Percentiles rank a stretch among this genome's conserved stretches.
Evolutionary conservation across 35 echinoderm and acorn worm genomes (phyloP).

Genomic region (Patiria miniata): DNA sequence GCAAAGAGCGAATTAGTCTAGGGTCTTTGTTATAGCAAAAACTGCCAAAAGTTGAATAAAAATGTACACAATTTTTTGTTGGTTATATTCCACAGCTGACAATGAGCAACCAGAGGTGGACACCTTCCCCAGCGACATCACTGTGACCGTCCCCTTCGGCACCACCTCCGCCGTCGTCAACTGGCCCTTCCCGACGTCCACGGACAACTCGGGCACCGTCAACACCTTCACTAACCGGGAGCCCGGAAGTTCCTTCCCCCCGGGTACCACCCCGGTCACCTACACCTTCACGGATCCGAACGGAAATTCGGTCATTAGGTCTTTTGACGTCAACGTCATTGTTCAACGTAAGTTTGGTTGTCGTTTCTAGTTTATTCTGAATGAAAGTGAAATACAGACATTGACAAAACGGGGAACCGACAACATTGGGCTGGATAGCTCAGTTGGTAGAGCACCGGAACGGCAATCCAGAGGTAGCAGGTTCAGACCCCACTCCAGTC

Average conservation of each 20-base stretch:
- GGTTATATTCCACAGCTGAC: neutral
- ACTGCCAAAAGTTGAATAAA: too few relatives aligned
- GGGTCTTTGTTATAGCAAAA: too few relatives aligned
- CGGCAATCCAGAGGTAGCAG: too few relatives aligned
- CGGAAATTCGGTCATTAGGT: constrained; percentile 24
- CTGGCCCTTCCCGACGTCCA: constrained; percentile 79
- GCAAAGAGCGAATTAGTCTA: too few relatives aligned
- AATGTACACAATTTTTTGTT: too few relatives aligned
- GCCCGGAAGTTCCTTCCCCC: constrained; percentile 22
- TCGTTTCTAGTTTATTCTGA: too few relatives aligned
- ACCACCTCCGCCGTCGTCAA: constrained; percentile 14
- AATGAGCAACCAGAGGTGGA: constrained; percentile 4
- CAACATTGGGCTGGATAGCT: too few relatives aligned
- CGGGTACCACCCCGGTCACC: constrained; percentile 27
- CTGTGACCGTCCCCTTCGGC: constrained; percentile 31
- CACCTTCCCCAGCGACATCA: constrained; percentile 50
- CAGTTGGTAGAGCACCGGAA: too few relatives aligned
- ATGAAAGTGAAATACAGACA: too few relatives aligned
- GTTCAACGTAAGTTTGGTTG: neutral
- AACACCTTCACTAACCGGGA: neutral
- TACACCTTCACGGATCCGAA: constrained; percentile 21
- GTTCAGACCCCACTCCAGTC: too few relatives aligned
- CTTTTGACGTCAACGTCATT: constrained; percentile 43
- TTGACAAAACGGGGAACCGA: too few relatives aligned
- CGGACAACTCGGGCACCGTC: constrained; percentile 62